These are phyloP conservation scores for Columba guinea DNA, from an alignment of 2,797 vertebrate species.

Conservation along the genomic window DNA sequence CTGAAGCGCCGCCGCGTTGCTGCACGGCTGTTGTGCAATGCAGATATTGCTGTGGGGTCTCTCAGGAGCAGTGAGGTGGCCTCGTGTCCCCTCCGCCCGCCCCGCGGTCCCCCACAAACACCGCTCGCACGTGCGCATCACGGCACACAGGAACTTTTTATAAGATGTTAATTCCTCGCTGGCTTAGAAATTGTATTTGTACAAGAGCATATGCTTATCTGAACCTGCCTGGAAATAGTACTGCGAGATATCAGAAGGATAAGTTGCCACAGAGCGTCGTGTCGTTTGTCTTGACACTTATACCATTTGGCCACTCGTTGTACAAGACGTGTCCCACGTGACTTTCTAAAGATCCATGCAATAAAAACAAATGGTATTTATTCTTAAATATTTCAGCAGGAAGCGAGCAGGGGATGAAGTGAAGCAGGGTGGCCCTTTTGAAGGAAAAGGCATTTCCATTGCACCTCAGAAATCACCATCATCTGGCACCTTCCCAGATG, in stretches of 20 bases:
- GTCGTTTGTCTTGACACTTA: background rate
- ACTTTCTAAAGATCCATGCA: no score
- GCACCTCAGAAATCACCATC: no score
- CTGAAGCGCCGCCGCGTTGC: background rate
- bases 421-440: no score
- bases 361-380: no score
- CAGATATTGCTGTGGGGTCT: conserved; percentile 5
- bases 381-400: no score
- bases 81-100: background rate
- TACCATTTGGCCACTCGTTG: background rate
- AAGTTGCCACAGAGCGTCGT: background rate
- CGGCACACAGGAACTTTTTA: background rate
- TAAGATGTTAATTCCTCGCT: background rate
- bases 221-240: background rate
- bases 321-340: no score
- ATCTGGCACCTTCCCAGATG: no score
- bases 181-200: background rate
- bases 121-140: background rate
- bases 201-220: background rate
- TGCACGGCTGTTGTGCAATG: conserved; percentile 35
- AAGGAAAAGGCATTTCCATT: no score
- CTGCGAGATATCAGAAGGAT: accelerated
- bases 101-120: background rate
- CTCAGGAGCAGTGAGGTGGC: background rate
- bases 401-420: no score